Base-by-base conservation (phyloP, 2,888 invertebrate species). In the Spicauda simplicius region DNA sequence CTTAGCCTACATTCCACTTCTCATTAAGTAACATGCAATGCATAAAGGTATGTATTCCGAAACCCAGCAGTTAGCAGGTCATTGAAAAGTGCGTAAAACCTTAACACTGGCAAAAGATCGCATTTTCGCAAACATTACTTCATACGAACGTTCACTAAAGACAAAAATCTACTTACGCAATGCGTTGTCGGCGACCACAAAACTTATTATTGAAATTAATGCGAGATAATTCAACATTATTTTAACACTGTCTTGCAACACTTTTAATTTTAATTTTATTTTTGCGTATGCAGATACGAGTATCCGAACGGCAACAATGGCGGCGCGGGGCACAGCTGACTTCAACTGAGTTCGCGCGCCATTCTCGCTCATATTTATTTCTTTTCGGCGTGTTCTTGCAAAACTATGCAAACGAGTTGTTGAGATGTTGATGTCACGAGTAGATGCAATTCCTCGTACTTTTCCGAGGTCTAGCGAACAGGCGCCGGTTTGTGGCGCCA, bases 111-210 rank as follows among this genome's bases (percentile, higher is more conserved):
- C 59, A 66, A 65, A 61, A 25, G 66, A 60, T 55, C 50, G 55
- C 37, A 61, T 66, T 66, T 66, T 66, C 66, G 66, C 66, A 66
- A 66, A 66, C 66, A 65, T 57, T 59, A 65, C 61, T 19, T 55
- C 66, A 66, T 56, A 37, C 66, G 54, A 57, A 59, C 62, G 52
- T 68, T 68, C 67, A 73, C 71, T 73, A 65, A 69, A 70, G 67
- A 69, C 72, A 69, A 70, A 64, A 59, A 25, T 33, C 5, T 62
- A 81, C 83, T 83, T 77, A 83, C 83, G 83, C 69, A 83, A 78
- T 52, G 70, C 71, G 71, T 76, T 74, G 66, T 82, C 78, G 25
- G 76, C 78, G n/a, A 72, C 62, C 70, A 77, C 73, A 65, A 76
- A 71, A 56, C 76, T 73, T 59, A 75, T 72, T 57, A 74, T 59